Conservation (phyloP, 2,888 invertebrate species). For the Trisateles emortualis region DNA sequence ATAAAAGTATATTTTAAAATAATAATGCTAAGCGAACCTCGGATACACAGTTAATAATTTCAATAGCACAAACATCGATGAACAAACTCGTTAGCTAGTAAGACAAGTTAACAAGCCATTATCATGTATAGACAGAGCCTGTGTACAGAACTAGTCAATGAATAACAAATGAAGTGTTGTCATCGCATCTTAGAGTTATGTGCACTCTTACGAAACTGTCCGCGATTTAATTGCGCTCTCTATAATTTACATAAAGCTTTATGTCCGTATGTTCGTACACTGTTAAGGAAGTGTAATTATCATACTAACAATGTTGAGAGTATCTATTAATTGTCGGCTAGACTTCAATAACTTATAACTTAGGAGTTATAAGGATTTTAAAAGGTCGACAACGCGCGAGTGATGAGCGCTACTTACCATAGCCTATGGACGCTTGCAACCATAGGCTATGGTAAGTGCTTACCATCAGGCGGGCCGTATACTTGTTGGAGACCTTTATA, state of each 20-base stretch:
- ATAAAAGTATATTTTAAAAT: too few species aligned
- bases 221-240: slow-evolving; percentile 65
- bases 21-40: too few species aligned
- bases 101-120: slow-evolving; percentile 23
- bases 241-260: slow-evolving; percentile 64
- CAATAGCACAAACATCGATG: background rate
- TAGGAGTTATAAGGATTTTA: too few species aligned
- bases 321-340: background rate
- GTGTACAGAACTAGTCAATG: slow-evolving; percentile 40
- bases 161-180: slow-evolving; percentile 61
- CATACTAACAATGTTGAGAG: slow-evolving; percentile 8
- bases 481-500: too few species aligned
- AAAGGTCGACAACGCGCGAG: too few species aligned
- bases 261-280: slow-evolving; percentile 32
- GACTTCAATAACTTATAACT: too few species aligned
- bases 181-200: slow-evolving; percentile 45
- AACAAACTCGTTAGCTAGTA: slow-evolving; percentile 7
- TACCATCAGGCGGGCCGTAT: too few species aligned
- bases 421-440: too few species aligned
- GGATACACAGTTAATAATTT: too few species aligned
- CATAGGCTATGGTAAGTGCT: too few species aligned
- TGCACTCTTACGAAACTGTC: slow-evolving; percentile 56
- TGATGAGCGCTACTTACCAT: too few species aligned
- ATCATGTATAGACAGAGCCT: background rate
- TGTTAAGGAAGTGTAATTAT: slow-evolving; percentile 28